A percentile compares a stretch with the other conserved stretches of the same genome.
phyloP scores from a whole-genome alignment of 1,140 invertebrate genomes.

The Bombus haemorrhoidalis region DNA sequence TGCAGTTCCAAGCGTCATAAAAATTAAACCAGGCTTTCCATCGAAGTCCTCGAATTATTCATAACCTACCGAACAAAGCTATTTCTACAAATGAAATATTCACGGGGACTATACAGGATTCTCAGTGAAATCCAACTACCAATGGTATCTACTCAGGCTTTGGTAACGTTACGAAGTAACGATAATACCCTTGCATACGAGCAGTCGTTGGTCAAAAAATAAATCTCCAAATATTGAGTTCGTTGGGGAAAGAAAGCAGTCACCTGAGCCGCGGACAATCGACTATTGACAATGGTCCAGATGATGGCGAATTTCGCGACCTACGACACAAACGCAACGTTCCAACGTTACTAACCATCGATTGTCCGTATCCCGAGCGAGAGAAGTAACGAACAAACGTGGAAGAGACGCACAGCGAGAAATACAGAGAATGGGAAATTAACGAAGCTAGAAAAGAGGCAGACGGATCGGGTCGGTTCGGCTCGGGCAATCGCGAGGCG shows the following conservation, averaged over 20 bases:
- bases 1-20: not conserved
- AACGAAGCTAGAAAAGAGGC: no score
- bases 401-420: no score
- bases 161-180: not conserved
- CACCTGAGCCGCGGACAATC: not conserved
- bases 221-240: not conserved
- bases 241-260: not conserved
- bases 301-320: not conserved
- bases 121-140: not conserved
- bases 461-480: no score
- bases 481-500: not conserved
- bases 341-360: conserved; percentile 17
- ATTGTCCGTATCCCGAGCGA: not conserved
- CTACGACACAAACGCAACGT: not conserved
- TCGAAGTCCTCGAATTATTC: conserved; percentile 19
- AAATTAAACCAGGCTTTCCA: not conserved
- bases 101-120: not conserved
- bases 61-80: conserved; percentile 30
- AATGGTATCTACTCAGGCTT: not conserved
- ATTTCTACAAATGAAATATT: conserved; percentile 41
- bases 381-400: not conserved
- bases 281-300: not conserved
- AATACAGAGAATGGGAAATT: not conserved
- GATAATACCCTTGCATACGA: no score
- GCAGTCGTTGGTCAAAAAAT: not conserved